A percentile compares a stretch with the other conserved stretches of the same genome.
These are phyloP conservation scores for Caenorhabditis remanei DNA, from an alignment of 1,140 invertebrate genomes.

Conservation along the genomic window DNA sequence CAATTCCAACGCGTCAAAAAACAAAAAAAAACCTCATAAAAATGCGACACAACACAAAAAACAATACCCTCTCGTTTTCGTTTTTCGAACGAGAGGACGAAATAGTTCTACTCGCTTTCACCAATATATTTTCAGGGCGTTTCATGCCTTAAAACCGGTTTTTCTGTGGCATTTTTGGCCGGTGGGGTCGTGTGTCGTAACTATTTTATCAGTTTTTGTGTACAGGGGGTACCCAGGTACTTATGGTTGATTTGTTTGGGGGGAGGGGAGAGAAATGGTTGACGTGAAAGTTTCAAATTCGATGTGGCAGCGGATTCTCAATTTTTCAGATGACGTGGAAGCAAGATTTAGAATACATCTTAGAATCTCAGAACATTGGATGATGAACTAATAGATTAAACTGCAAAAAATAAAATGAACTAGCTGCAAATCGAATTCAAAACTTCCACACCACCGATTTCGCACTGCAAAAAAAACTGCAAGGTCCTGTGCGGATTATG, in stretches of 20 bases:
- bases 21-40: conserved; percentile 34
- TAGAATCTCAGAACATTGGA: no score
- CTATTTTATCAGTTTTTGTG: conserved; percentile 51
- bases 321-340: neutral
- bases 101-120: neutral
- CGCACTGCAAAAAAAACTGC: neutral
- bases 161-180: neutral
- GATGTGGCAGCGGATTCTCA: conserved; percentile 14
- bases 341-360: neutral
- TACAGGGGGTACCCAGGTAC: conserved; percentile 15
- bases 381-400: no score
- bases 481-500: neutral
- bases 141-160: conserved; percentile 49
- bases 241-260: neutral
- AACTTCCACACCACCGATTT: no score
- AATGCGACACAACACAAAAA: neutral
- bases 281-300: conserved; percentile 17
- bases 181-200: neutral
- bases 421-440: no score
- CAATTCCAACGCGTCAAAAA: conserved; percentile 13
- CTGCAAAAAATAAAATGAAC: no score
- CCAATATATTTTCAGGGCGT: conserved; percentile 46
- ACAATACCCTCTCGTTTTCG: neutral
- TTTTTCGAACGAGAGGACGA: neutral
- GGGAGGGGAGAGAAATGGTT: neutral